A percentile compares a stretch with the other conserved stretches of the same genome.
Evolutionary conservation across 2,888 invertebrate species (phyloP).

Genomic region (Metacarcinus magister): DNA sequence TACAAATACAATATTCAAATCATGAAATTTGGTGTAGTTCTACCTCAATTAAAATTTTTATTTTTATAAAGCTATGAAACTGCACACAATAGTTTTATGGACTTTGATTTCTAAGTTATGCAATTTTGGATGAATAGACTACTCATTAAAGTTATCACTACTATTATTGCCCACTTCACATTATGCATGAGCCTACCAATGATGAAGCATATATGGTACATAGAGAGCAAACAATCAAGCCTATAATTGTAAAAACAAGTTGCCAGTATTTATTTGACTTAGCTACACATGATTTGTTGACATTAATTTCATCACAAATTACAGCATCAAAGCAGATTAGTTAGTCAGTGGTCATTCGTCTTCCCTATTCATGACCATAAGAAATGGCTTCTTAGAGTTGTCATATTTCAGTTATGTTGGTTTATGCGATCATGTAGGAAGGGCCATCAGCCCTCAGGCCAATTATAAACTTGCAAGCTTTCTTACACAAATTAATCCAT

Average conservation of each 20-base stretch:
- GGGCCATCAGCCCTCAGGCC: conserved; percentile 35
- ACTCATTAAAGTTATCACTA: conserved; percentile 43
- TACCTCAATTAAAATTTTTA: background rate
- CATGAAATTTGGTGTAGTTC: background rate
- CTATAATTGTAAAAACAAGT: background rate
- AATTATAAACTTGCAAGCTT: background rate
- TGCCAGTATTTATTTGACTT: background rate
- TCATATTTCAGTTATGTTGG: background rate
- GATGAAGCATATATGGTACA: conserved; percentile 31
- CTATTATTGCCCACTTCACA: conserved; percentile 10
- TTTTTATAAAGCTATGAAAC: background rate
- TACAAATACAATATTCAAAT: background rate
- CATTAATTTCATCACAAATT: background rate
- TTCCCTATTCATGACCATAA: background rate
- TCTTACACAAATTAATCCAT: background rate
- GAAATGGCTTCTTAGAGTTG: background rate
- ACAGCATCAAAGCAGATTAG: background rate
- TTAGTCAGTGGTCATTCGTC: background rate
- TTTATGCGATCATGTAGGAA: background rate
- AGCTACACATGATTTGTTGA: background rate
- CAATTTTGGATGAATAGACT: background rate
- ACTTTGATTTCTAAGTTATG: background rate
- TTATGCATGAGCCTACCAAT: conserved; percentile 32
- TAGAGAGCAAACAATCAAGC: conserved; percentile 11
- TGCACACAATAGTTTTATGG: background rate